Evolutionary conservation across 2,113 vertebrate species (phyloP).

Genomic region (Telmatochromis sp.): DNA sequence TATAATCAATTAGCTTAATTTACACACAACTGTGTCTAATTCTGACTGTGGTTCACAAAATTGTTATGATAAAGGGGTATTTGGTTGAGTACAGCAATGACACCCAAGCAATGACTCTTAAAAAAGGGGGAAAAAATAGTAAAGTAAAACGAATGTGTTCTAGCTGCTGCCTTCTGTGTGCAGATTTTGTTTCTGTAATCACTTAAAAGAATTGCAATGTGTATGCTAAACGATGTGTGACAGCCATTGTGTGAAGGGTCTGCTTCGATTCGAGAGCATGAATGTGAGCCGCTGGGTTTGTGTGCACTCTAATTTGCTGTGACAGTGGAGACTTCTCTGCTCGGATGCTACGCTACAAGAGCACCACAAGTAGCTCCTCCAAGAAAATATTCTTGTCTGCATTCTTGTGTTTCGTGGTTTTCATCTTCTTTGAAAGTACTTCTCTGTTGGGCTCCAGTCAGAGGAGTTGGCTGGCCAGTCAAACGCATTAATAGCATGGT

Average conservation of each 20-base stretch:
- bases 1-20: background rate
- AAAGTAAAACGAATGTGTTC: background rate
- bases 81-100: background rate
- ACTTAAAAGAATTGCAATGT: background rate
- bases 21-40: background rate
- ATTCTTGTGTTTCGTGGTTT: background rate
- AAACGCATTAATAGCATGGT: background rate
- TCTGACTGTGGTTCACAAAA: background rate
- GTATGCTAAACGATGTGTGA: background rate
- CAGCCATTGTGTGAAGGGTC: background rate
- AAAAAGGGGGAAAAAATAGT: background rate
- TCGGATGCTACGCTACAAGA: background rate
- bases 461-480: background rate
- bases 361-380: background rate
- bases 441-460: background rate
- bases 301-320: background rate
- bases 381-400: background rate
- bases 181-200: background rate
- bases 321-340: background rate
- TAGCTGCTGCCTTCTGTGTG: background rate
- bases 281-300: background rate
- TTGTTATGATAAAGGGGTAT: background rate
- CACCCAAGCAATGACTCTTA: background rate
- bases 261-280: background rate
- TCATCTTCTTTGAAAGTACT: background rate